Conservation (phyloP, 2,797 vertebrate species). For the Setipinna tenuifilis region DNA sequence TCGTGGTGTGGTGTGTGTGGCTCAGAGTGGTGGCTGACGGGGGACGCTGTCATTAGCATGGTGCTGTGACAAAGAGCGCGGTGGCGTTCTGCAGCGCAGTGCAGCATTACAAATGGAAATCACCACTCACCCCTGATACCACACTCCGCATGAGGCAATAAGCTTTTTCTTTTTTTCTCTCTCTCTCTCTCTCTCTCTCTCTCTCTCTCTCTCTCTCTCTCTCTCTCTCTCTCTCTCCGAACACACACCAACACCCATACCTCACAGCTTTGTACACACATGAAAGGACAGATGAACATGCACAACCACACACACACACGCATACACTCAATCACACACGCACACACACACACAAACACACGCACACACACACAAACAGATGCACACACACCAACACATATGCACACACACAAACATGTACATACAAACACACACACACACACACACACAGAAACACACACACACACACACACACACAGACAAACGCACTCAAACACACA, state of each 20-base stretch:
- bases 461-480: background rate
- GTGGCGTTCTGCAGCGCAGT: constrained; percentile 57
- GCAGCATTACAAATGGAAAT: constrained; percentile 64
- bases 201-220: constrained; percentile 20
- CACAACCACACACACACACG: constrained; percentile 4
- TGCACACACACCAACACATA: constrained; percentile 14
- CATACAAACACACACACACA: background rate
- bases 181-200: too few species aligned
- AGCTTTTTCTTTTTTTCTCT: constrained; percentile 41
- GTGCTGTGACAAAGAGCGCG: constrained; percentile 60
- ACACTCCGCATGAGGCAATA: constrained; percentile 60
- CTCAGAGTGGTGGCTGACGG: constrained; percentile 29
- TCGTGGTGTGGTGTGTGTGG: too few species aligned
- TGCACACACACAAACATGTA: background rate
- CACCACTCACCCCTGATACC: constrained; percentile 62
- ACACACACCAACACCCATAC: constrained; percentile 27
- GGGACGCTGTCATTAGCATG: constrained; percentile 50
- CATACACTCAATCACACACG: background rate
- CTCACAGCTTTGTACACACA: constrained; percentile 22
- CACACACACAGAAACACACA: background rate
- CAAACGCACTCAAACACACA: background rate
- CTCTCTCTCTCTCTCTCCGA: background rate
- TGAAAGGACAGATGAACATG: constrained; percentile 15
- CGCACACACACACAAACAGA: constrained; percentile 25
- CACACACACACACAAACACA: background rate